A percentile compares a stretch with the other conserved stretches of the same genome.
phyloP scores from a whole-genome alignment of 2,113 vertebrate species.

The Peucedramus taeniatus region DNA sequence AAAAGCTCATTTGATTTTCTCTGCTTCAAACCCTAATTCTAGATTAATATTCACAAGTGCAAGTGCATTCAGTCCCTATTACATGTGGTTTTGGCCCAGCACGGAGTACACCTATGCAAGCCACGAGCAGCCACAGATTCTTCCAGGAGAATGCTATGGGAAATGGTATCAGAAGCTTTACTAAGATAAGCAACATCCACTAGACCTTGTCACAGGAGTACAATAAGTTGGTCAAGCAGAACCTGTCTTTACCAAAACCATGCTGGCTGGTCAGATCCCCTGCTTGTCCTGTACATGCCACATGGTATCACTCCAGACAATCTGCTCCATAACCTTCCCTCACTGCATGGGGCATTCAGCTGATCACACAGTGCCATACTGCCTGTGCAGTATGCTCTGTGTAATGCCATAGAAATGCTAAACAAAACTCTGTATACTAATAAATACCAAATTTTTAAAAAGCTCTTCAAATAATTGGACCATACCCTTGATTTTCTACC shows the following conservation, averaged over 20 bases:
- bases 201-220: neutral
- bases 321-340: neutral
- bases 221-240: neutral
- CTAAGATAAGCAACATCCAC: neutral
- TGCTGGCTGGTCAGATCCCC: neutral
- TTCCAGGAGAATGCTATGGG: neutral
- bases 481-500: neutral
- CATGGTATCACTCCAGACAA: no score
- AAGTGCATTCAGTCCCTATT: neutral
- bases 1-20: neutral
- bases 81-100: neutral
- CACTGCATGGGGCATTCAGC: neutral
- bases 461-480: neutral
- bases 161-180: neutral
- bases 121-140: neutral
- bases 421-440: neutral
- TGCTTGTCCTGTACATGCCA: neutral
- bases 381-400: neutral
- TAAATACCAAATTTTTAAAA: neutral
- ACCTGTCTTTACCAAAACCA: neutral
- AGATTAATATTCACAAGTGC: neutral
- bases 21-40: neutral
- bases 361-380: neutral
- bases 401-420: neutral
- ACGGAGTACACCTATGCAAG: accelerated